phyloP scores from a whole-genome alignment of 2,888 invertebrate genomes.

The Drosophila kokeensis region DNA sequence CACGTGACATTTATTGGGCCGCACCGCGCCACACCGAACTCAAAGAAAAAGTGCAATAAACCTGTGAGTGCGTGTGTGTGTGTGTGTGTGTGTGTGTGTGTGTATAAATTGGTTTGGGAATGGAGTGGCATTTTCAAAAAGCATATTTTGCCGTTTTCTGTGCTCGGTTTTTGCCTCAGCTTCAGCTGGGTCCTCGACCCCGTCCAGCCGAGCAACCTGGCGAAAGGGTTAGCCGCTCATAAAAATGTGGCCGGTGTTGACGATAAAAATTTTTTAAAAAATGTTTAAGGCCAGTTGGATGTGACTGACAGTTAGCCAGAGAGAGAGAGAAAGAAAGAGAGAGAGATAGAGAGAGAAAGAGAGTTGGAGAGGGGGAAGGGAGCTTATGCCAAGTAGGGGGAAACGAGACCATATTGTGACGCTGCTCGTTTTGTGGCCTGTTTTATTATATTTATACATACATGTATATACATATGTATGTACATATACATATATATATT shows the following conservation, averaged over 20 bases:
- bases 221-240: constrained; percentile 59
- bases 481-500: background rate
- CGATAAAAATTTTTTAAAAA: constrained; percentile 69
- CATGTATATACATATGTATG: background rate
- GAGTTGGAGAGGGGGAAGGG: background rate
- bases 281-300: constrained; percentile 60
- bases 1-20: background rate
- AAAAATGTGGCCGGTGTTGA: constrained; percentile 63
- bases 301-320: constrained; percentile 12
- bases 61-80: constrained; percentile 19
- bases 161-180: constrained; percentile 1
- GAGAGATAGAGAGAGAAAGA: background rate
- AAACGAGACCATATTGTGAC: constrained; percentile 65
- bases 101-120: background rate
- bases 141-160: constrained; percentile 64
- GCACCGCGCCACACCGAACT: constrained; percentile 10
- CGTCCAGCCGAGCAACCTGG: background rate
- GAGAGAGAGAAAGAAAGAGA: background rate
- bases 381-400: background rate
- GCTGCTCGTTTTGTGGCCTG: constrained; percentile 75
- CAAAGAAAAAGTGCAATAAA: constrained; percentile 75
- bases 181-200: constrained; percentile 27
- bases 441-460: constrained; percentile 3
- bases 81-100: background rate
- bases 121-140: constrained; percentile 51